phyloP scores from a whole-genome alignment of 2,113 vertebrate genomes.

The Eulemur macaco region DNA sequence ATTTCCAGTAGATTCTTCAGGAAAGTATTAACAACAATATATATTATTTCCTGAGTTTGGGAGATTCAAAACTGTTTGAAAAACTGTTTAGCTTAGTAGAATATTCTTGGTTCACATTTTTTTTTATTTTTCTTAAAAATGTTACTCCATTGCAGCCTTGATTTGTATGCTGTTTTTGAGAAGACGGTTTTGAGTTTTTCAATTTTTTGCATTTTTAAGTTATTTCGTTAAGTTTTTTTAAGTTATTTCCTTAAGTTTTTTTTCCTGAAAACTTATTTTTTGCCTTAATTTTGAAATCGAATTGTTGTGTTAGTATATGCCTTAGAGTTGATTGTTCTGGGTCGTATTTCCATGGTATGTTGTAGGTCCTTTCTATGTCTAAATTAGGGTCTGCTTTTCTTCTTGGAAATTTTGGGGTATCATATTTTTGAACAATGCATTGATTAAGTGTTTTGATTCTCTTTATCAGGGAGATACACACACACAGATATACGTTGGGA shows the following conservation, averaged over 20 bases:
- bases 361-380: background rate
- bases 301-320: background rate
- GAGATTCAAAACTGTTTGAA: background rate
- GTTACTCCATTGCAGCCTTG: background rate
- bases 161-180: background rate
- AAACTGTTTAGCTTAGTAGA: background rate
- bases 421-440: background rate
- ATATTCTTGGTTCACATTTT: background rate
- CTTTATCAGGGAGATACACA: background rate
- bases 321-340: background rate
- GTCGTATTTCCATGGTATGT: background rate
- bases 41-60: background rate
- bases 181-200: background rate
- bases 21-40: background rate
- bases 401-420: background rate
- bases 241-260: background rate
- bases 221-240: background rate
- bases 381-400: background rate
- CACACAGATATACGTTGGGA: background rate
- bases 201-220: background rate
- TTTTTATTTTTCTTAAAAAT: background rate
- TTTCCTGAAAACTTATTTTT: background rate
- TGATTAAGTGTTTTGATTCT: background rate
- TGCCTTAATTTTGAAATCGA: background rate
- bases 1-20: background rate